Evolutionary conservation across 2,888 invertebrate genomes (phyloP).

Genomic region (Philaethria dido): DNA sequence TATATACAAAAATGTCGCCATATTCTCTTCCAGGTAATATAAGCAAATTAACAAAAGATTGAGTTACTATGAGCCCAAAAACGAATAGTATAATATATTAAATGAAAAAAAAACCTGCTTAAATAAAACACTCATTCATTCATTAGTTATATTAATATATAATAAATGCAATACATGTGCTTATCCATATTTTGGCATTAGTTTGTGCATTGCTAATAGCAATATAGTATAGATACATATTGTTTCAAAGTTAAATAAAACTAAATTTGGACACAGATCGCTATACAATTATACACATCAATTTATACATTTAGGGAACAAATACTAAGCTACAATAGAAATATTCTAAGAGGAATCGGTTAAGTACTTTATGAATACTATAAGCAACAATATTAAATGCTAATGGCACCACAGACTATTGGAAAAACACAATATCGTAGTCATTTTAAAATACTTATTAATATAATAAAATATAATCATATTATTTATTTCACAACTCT

Average conservation of each 20-base stretch:
- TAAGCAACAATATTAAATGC: neutral
- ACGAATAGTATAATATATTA: no score
- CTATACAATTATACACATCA: constrained; percentile 23
- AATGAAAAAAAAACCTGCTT: no score
- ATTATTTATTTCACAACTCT: neutral
- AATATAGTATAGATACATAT: constrained; percentile 15
- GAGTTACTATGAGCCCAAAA: no score
- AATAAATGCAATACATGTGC: constrained; percentile 14
- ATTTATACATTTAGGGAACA: constrained; percentile 23
- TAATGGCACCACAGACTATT: constrained; percentile 25
- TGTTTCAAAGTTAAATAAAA: neutral
- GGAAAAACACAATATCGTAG: constrained; percentile 17
- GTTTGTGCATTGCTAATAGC: constrained; percentile 28
- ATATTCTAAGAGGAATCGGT: constrained; percentile 18
- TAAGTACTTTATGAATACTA: constrained; percentile 27
- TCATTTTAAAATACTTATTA: constrained; percentile 15
- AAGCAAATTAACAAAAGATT: no score
- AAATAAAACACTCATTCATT: neutral
- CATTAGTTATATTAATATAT: constrained; percentile 24
- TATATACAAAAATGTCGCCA: no score
- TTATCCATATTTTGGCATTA: constrained; percentile 30
- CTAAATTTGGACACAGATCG: constrained; percentile 17
- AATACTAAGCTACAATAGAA: constrained; percentile 6
- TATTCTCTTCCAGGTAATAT: no score
- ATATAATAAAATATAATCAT: neutral